These are phyloP conservation scores for Coenonympha glycerion DNA, from an alignment of 2,888 invertebrate species.

Conservation along the genomic window DNA sequence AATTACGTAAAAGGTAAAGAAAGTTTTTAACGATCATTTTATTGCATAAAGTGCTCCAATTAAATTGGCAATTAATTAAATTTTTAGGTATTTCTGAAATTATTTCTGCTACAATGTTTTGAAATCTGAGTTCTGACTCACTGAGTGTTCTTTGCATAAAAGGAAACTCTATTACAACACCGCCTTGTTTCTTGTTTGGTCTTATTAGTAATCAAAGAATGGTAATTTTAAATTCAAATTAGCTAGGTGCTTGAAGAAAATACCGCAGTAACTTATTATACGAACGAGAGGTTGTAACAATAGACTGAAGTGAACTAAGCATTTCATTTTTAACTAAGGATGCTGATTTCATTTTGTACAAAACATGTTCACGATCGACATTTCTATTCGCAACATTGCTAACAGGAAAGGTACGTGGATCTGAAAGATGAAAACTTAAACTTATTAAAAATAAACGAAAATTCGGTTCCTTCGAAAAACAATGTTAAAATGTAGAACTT, in stretches of 20 bases:
- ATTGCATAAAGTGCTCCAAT: background rate
- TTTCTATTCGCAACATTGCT: too few relatives aligned
- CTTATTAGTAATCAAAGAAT: background rate
- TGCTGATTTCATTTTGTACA: slow-evolving; percentile 22
- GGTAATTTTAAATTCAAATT: slow-evolving; percentile 11
- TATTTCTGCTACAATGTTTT: background rate
- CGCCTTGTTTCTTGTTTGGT: background rate
- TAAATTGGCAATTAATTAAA: background rate
- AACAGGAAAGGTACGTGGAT: too few relatives aligned
- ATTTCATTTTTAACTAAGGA: slow-evolving; percentile 8
- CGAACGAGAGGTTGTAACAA: background rate
- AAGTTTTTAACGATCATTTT: background rate
- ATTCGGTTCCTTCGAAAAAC: too few relatives aligned
- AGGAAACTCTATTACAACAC: background rate
- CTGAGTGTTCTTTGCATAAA: background rate
- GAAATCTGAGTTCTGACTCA: background rate
- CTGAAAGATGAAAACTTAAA: too few relatives aligned
- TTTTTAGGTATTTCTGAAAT: background rate
- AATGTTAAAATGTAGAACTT: too few relatives aligned
- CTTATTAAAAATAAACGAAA: too few relatives aligned
- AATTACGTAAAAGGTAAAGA: background rate
- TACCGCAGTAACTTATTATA: background rate
- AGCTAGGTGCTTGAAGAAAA: background rate
- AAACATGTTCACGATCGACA: slow-evolving; percentile 23
- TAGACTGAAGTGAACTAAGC: slow-evolving; percentile 10